Conservation (phyloP, 2,888 invertebrate genomes). For the Autographa gamma region DNA sequence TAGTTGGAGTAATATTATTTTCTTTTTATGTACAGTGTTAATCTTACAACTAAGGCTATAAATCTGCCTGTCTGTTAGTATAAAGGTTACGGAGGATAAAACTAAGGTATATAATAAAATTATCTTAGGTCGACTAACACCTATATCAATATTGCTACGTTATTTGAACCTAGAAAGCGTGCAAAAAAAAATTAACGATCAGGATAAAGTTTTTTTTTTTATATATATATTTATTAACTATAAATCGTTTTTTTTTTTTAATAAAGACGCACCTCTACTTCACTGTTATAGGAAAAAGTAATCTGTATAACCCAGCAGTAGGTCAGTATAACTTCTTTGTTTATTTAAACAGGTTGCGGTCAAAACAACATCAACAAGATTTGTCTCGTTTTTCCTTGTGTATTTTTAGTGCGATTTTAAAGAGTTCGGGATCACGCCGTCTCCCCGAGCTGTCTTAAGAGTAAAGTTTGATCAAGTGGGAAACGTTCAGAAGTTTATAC, state of each 20-base stretch:
- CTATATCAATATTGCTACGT: too few species aligned
- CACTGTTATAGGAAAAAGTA: too few species aligned
- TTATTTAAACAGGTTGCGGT: constrained; percentile 20
- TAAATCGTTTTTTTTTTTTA: too few species aligned
- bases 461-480: constrained; percentile 87
- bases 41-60: constrained; percentile 4
- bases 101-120: not conserved
- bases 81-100: not conserved
- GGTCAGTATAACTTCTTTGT: constrained; percentile 12
- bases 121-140: constrained; percentile 11
- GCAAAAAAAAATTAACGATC: too few species aligned
- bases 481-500: constrained; percentile 84
- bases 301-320: too few species aligned
- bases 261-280: too few species aligned
- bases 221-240: too few species aligned
- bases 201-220: too few species aligned
- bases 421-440: constrained; percentile 65
- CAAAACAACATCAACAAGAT: constrained; percentile 29
- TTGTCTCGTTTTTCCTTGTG: constrained; percentile 43
- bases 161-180: too few species aligned
- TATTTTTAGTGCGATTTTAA: constrained; percentile 65
- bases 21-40: constrained; percentile 13
- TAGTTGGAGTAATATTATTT: constrained; percentile 12
- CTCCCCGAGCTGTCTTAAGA: constrained; percentile 73
- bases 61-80: not conserved